Evolutionary conservation across 2,888 invertebrate genomes (phyloP), one percentile per base, ranked within the genome.

Genomic region (Drosophila lutescens): DNA sequence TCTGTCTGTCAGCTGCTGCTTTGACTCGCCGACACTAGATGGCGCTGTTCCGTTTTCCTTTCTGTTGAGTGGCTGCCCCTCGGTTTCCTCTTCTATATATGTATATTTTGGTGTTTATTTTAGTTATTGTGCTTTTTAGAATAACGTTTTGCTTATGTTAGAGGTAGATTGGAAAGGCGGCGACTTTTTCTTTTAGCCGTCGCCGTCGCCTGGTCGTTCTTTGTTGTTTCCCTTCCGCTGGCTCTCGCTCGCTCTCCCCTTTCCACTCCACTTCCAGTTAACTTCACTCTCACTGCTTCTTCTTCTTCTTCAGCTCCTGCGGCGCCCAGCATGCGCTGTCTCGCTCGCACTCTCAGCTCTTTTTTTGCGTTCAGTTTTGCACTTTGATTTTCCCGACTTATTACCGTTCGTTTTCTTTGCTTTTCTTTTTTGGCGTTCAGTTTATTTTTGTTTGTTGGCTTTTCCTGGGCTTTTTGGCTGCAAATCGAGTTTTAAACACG

Each of bases 131-230:
- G 49, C 41, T 36, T 68, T 47, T 73, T 74, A 36, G 53, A 62
- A 30, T 47, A 10, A 44, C 62, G 61, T 51, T 59, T 77, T 68
- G 47, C 55, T 71, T 60, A 53, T 79, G 72, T 44, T 73, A 59
- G 79, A 80, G 80, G 86, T 85, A 85, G 80, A 69, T 80, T 66
- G 12, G 49, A 59, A 60, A 61, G 74, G 53, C 15, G 74, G 53
- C 15, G 46, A 49, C 54, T 32, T 15, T 43, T 57, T 59, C 17
- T 34, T 34, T 34, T 12, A 1, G 12, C 10, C 5, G 12, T 34
- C 12, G 34, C 12, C 34, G 34, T 30, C 38, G 65, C 46, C 66
- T 49, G 50, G 34, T 47, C 51, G 38, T 50, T 57, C 44, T 51
- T 70, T 68, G 38, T 59, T 40, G 44, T 70, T 59, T 59, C 67